These are phyloP conservation scores for Eilema sororculum DNA, from an alignment of 2,888 invertebrate genomes.

Conservation along the genomic window DNA sequence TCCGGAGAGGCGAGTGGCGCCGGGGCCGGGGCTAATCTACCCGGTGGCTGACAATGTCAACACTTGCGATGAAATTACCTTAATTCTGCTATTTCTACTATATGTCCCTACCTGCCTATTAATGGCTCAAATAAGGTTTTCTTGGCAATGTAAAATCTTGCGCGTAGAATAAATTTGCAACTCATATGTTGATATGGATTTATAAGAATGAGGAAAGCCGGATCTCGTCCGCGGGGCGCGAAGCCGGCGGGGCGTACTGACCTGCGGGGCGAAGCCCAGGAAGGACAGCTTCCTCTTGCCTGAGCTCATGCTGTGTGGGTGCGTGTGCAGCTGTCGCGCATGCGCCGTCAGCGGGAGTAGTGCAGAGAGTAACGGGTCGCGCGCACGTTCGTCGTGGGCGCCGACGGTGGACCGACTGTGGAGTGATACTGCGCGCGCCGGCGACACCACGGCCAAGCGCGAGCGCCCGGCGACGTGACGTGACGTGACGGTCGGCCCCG, in stretches of 20 bases:
- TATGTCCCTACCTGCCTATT: neutral
- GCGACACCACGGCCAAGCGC: too few species aligned
- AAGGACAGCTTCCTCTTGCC: slow-evolving; percentile 91
- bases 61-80: neutral
- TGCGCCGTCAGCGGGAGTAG: neutral
- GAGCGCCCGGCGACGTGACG: too few species aligned
- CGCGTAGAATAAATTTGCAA: neutral
- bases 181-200: neutral
- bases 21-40: too few species aligned
- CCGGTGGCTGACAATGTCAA: neutral
- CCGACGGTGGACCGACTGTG: neutral
- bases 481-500: too few species aligned
- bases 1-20: too few species aligned
- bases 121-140: neutral
- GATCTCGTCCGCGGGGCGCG: neutral
- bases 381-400: neutral
- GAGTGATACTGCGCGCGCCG: too few species aligned
- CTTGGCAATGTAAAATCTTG: neutral
- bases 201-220: too few species aligned
- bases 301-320: slow-evolving; percentile 73
- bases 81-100: neutral
- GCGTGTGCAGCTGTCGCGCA: neutral
- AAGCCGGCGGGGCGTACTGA: too few species aligned
- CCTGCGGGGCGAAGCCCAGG: slow-evolving; percentile 90
- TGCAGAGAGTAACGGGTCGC: neutral